Conservation (phyloP, 2,113 vertebrate species). For the Engraulis encrasicolus region DNA sequence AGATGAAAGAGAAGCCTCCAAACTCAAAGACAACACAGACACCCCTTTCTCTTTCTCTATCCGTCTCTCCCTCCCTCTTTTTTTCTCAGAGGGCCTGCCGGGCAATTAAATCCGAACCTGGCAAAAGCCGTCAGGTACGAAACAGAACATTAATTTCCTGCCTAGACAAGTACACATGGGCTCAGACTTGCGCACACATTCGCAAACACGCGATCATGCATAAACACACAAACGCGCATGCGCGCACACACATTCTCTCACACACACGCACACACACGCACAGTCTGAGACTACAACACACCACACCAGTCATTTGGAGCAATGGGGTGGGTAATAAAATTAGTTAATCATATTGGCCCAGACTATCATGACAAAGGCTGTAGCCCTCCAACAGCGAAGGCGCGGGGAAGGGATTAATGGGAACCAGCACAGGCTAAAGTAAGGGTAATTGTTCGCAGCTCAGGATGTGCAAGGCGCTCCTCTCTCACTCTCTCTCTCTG, state of each 20-base stretch:
- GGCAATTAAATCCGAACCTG: constrained; percentile 13
- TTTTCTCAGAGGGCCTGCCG: neutral
- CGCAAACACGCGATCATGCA: neutral
- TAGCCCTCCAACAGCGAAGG: constrained; percentile 29
- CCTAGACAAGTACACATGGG: neutral
- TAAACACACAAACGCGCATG: neutral
- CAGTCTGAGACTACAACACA: too few relatives aligned
- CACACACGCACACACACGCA: constrained; percentile 20
- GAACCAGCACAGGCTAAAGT: neutral
- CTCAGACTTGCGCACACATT: neutral
- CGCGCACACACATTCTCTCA: constrained; percentile 36
- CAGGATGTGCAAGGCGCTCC: constrained; percentile 11
- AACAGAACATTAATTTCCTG: constrained; percentile 19
- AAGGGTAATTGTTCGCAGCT: constrained; percentile 14
- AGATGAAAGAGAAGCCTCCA: neutral
- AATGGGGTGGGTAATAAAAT: constrained; percentile 37
- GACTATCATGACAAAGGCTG: constrained; percentile 1
- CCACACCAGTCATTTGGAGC: neutral
- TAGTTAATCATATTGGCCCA: constrained; percentile 37
- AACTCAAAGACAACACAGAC: neutral
- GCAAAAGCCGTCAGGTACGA: neutral
- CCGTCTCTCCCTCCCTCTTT: neutral
- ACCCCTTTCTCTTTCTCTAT: neutral
- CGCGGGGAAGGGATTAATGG: constrained; percentile 37
- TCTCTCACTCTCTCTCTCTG: constrained; percentile 11